Percentiles rank a stretch among this genome's conserved stretches.
Evolutionary conservation across 35 echinoderm and acorn worm species (phyloP).

Genomic region (Lytechinus variegatus): DNA sequence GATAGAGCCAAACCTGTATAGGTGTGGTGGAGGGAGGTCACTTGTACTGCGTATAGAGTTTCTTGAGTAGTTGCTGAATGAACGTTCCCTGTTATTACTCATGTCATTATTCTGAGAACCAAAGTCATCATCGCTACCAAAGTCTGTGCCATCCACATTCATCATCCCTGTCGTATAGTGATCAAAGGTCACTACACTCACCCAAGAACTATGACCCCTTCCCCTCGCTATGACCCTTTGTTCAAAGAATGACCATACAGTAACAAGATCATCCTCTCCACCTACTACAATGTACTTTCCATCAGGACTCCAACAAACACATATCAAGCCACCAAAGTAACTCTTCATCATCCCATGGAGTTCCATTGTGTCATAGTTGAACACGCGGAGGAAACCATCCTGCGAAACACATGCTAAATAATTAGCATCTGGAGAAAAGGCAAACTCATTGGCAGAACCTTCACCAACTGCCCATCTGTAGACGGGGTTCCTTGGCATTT

Average conservation of each 20-base stretch:
- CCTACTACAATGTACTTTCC: constrained; percentile 94
- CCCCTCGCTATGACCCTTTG: constrained; percentile 84
- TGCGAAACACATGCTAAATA: constrained; percentile 93
- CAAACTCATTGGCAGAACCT: constrained; percentile 95
- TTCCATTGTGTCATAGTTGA: constrained; percentile 97
- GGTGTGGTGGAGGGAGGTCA: constrained; percentile 63
- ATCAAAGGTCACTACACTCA: constrained; percentile 93
- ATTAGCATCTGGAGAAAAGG: constrained; percentile 89
- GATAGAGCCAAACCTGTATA: constrained; percentile 95
- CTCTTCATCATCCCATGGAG: constrained; percentile 94
- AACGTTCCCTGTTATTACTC: constrained; percentile 67
- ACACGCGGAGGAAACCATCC: constrained; percentile 94
- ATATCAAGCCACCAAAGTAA: constrained; percentile 96
- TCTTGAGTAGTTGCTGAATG: constrained; percentile 87
- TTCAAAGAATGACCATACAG: constrained; percentile 92
- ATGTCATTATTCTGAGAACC: constrained; percentile 53
- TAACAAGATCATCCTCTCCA: constrained; percentile 94
- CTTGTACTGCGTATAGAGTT: constrained; percentile 75
- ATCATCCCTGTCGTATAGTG: constrained; percentile 82
- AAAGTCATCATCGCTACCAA: constrained; percentile 95
- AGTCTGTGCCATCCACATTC: constrained; percentile 73
- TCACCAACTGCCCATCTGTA: constrained; percentile 94
- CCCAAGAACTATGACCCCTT: constrained; percentile 88
- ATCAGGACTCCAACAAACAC: constrained; percentile 99
- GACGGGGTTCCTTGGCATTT: constrained; percentile 89